Evolutionary conservation across 1,140 invertebrate genomes (phyloP), one percentile per base, ranked within the genome.

Genomic region (Drosophila paulistorum): DNA sequence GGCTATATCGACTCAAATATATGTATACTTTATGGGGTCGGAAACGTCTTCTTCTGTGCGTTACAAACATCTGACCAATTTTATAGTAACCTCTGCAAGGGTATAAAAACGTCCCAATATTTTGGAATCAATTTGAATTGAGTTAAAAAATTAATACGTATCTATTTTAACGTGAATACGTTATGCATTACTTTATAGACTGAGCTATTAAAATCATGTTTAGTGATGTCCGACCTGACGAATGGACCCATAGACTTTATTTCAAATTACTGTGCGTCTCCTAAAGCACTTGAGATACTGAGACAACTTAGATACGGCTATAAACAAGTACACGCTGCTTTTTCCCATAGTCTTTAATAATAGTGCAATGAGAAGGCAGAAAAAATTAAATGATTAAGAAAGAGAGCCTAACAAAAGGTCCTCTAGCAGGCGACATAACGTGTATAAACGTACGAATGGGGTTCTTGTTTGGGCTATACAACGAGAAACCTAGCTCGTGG

Each of bases 361-460:
- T 58, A 63, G 61, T 79, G 70, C 77, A 78, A 69, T 78, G 75
- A 39, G 65, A 63, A 62, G 35, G 67, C 65, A 62, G 48, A 59
- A 65, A 71, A 64, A 82, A 69, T 77, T 79, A 77, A 87, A 72
- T 68, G 68, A 71, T 70, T 70, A 77, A 70, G 68, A 77, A 77
- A 70, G 66, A 77, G 74, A 70, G 76, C 58, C 71, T 71, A 63
- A 63, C 66, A 62, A 86, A 68, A 79, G 73, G 72, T 66, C 63
- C 26, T 58, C 59, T 65, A 61, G 64, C 20, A 13, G 42, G 61
- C 37, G 41, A 58, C 51, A 65, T 20, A 51, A 51, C 9, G 45
- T 45, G n/a, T n/a, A 20, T 11, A 51, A 17, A 64, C 54, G 54
- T 74, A 62, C 6, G 45, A 35, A 3, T n/a, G 33, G 35, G 33